These are phyloP conservation scores for Emydocephalus ijimae DNA, from an alignment of 2,113 vertebrate species.

Conservation along the genomic window DNA sequence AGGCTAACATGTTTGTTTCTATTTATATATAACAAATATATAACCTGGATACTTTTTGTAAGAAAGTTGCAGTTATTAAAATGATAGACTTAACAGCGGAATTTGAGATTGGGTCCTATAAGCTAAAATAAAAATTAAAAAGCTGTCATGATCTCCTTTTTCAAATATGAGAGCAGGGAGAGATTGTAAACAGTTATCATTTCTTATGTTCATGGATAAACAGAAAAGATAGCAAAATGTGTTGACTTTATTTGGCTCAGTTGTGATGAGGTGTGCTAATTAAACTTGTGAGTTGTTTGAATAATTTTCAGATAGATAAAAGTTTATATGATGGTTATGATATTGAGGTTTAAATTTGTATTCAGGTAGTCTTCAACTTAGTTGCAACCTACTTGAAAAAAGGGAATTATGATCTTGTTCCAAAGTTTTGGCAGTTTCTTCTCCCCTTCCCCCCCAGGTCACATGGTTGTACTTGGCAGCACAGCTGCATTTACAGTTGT, in stretches of 20 bases:
- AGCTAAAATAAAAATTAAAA: background rate
- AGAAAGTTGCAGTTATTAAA: background rate
- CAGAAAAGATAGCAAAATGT: background rate
- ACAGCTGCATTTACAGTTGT: background rate
- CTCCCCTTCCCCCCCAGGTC: background rate
- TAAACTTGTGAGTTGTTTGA: background rate
- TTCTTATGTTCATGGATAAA: background rate
- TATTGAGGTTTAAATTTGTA: background rate
- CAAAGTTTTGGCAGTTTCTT: background rate
- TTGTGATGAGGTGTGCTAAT: background rate
- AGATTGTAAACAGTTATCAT: background rate
- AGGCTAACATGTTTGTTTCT: background rate
- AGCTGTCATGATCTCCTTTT: background rate
- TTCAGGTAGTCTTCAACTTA: background rate
- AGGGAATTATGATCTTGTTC: background rate
- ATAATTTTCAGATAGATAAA: background rate
- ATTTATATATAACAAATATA: background rate
- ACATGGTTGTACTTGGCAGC: background rate
- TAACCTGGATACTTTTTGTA: background rate
- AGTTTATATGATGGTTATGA: background rate
- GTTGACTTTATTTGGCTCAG: background rate
- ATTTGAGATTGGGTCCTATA: background rate
- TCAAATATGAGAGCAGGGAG: background rate
- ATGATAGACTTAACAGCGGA: background rate
- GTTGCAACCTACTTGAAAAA: background rate